These are phyloP conservation scores for Thymelicus acteon DNA, from an alignment of 2,888 invertebrate species.

Conservation along the genomic window DNA sequence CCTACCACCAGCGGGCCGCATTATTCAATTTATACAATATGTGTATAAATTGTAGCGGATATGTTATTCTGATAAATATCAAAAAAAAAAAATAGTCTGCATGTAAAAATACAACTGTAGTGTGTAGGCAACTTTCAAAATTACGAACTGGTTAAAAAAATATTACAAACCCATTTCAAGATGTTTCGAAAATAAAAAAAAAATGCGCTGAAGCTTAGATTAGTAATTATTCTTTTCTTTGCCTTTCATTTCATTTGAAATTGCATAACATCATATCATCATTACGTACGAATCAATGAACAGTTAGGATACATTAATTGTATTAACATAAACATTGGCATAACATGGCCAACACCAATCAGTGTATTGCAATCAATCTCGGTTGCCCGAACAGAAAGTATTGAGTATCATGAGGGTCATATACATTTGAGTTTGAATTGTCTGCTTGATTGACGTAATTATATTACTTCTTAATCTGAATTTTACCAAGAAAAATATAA, in stretches of 20 bases:
- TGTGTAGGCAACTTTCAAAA: no score
- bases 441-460: no score
- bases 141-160: no score
- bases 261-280: neutral
- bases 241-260: constrained; percentile 5
- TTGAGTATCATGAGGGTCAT: neutral
- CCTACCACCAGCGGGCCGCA: no score
- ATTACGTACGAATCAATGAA: neutral
- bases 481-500: no score
- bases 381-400: neutral
- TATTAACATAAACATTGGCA: constrained; percentile 10
- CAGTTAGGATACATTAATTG: neutral
- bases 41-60: no score
- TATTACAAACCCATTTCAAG: neutral
- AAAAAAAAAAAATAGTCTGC: no score
- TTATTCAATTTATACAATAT: no score
- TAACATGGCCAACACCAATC: neutral
- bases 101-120: no score
- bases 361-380: neutral
- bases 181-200: neutral
- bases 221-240: neutral
- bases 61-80: no score
- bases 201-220: neutral
- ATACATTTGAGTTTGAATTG: neutral
- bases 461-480: no score